These are phyloP conservation scores for Montipora foliosa DNA, from an alignment of 64 coral and sea anemone genomes.

Conservation along the genomic window DNA sequence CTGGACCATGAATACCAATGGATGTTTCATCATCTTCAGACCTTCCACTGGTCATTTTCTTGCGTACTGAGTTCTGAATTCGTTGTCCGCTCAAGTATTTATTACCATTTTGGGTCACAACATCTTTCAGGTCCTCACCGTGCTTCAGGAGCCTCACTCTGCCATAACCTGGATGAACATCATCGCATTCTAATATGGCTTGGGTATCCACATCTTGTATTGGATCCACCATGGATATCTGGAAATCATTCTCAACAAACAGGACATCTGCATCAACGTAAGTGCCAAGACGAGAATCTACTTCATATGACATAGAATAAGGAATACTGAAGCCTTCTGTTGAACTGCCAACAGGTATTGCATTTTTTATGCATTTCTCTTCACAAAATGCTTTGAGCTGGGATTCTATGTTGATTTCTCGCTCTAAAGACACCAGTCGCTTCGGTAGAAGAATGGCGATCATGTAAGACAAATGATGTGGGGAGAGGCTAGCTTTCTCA, in stretches of 20 bases:
- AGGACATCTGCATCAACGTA: slow-evolving; percentile 60
- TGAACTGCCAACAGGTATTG: slow-evolving; percentile 56
- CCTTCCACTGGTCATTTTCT: slow-evolving; percentile 25
- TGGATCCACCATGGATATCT: slow-evolving; percentile 50
- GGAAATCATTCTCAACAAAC: slow-evolving; percentile 55
- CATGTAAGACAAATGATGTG: slow-evolving; percentile 61
- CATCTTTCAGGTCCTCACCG: slow-evolving; percentile 34
- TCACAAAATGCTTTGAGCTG: slow-evolving; percentile 69
- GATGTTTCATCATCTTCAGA: slow-evolving; percentile 21
- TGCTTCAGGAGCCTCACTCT: slow-evolving; percentile 30
- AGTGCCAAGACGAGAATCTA: slow-evolving; percentile 20
- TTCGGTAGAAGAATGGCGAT: slow-evolving; percentile 51
- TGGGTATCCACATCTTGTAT: slow-evolving; percentile 39
- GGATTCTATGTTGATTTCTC: slow-evolving; percentile 57
- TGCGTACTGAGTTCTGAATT: slow-evolving; percentile 25
- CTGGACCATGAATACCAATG: slow-evolving; percentile 56
- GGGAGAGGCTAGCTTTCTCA: slow-evolving; percentile 50
- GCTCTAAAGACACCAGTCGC: slow-evolving; percentile 60
- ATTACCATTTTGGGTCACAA: slow-evolving; percentile 27
- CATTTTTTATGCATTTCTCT: slow-evolving; percentile 46
- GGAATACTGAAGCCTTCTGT: slow-evolving; percentile 66
- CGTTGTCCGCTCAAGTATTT: slow-evolving; percentile 58
- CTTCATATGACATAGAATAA: slow-evolving; percentile 49
- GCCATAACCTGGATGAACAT: slow-evolving; percentile 57
- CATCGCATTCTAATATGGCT: slow-evolving; percentile 42